phyloP scores from a whole-genome alignment of 1,140 invertebrate genomes.

The Araneus ventricosus region DNA sequence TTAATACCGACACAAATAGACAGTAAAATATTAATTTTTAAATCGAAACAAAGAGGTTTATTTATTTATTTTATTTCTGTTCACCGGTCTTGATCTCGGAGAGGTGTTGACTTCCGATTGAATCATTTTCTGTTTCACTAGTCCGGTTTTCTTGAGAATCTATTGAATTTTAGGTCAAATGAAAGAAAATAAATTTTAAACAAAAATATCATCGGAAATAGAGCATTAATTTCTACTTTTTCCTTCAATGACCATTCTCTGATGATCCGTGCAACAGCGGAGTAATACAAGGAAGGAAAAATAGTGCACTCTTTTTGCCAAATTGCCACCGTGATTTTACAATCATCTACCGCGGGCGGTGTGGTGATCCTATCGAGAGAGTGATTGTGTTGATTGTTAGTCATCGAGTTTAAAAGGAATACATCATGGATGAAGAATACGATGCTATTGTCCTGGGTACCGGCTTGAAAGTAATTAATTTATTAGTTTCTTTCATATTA shows the following conservation, averaged over 20 bases:
- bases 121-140: no score
- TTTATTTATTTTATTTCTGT: no score
- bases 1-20: no score
- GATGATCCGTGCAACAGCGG: constrained; percentile 47
- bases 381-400: constrained; percentile 43
- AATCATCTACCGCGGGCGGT: constrained; percentile 76
- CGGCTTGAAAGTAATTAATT: constrained; percentile 89
- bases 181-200: background rate
- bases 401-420: constrained; percentile 58
- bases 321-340: constrained; percentile 35
- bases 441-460: constrained; percentile 99
- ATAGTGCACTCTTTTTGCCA: constrained; percentile 47
- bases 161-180: background rate
- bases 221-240: constrained; percentile 39
- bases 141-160: background rate
- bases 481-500: constrained; percentile 9
- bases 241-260: constrained; percentile 32
- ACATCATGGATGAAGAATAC: constrained; percentile 99
- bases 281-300: constrained; percentile 60
- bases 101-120: no score
- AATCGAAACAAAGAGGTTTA: no score
- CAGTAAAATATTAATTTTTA: no score
- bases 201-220: constrained; percentile 18
- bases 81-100: no score
- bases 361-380: constrained; percentile 61